A percentile compares a stretch with the other conserved stretches of the same genome.
Conservation (phyloP, 2,888 invertebrate species). For the Deroplatys truncata region DNA sequence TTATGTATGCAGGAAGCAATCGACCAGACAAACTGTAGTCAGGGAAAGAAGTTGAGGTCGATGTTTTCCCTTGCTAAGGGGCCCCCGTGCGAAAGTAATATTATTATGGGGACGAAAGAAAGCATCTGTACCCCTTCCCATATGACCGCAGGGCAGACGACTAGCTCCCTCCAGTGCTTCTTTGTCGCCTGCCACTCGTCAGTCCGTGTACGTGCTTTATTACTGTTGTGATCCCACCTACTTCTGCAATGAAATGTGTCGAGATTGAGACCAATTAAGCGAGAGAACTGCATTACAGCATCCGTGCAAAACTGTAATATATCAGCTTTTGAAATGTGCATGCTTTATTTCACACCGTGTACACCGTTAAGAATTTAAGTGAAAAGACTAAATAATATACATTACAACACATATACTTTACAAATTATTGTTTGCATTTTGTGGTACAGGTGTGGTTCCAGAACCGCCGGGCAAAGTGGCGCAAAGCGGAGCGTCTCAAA, state of each 20-base stretch:
- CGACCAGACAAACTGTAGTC: too few species aligned
- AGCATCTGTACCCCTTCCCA: neutral
- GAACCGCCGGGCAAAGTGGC: slow-evolving; percentile 88
- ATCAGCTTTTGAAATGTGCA: neutral
- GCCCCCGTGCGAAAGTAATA: neutral
- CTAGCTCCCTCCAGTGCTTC: neutral
- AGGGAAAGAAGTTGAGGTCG: too few species aligned
- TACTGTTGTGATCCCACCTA: neutral
- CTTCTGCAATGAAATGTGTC: neutral
- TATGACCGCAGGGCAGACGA: neutral
- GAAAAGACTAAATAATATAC: too few species aligned
- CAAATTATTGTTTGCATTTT: too few species aligned
- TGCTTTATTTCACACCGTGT: too few species aligned
- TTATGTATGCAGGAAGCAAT: too few species aligned
- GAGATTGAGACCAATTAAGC: slow-evolving; percentile 14
- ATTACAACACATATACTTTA: too few species aligned
- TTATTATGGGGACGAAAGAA: neutral
- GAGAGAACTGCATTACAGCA: slow-evolving; percentile 7
- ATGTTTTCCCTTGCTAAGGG: neutral
- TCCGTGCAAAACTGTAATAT: neutral
- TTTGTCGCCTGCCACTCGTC: neutral
- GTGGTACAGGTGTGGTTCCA: slow-evolving; percentile 82
- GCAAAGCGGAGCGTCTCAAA: slow-evolving; percentile 86
- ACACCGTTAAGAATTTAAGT: too few species aligned
- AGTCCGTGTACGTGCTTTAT: neutral